Conservation (phyloP, 2,113 vertebrate genomes). For the Circaetus cinerascens region DNA sequence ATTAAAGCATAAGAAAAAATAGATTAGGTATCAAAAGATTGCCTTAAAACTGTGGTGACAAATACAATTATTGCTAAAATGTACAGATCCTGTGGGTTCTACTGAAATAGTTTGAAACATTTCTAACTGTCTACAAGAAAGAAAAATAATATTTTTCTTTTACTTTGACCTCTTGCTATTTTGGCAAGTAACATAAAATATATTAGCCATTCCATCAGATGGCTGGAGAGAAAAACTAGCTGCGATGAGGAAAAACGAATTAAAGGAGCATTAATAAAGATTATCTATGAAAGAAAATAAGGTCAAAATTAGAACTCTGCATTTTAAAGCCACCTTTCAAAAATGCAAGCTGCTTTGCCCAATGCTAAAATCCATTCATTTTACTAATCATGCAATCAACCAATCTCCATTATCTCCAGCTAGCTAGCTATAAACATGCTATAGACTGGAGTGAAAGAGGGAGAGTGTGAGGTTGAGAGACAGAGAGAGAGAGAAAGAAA, state of each 20-base stretch:
- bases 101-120: slow-evolving; percentile 3
- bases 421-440: slow-evolving; percentile 66
- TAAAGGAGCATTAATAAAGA: slow-evolving; percentile 60
- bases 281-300: slow-evolving; percentile 62
- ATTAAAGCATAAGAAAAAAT: slow-evolving; percentile 67
- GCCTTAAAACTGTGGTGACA: slow-evolving; percentile 52
- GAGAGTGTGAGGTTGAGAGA: slow-evolving; percentile 63
- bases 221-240: slow-evolving; percentile 14
- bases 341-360: slow-evolving; percentile 48
- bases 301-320: slow-evolving; percentile 46
- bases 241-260: slow-evolving; percentile 13
- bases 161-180: background rate
- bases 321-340: slow-evolving; percentile 56
- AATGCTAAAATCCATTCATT: slow-evolving; percentile 62
- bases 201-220: slow-evolving; percentile 35
- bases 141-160: background rate
- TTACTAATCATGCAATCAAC: slow-evolving; percentile 58
- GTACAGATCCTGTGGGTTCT: slow-evolving; percentile 6
- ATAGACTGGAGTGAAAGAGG: slow-evolving; percentile 63
- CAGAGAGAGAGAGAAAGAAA: background rate
- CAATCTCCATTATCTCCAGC: slow-evolving; percentile 63
- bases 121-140: background rate
- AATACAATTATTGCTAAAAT: slow-evolving; percentile 68
- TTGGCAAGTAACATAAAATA: slow-evolving; percentile 31
- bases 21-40: slow-evolving; percentile 67